Base-by-base conservation (phyloP, 2,113 vertebrate species). In the Euleptes europaea region DNA sequence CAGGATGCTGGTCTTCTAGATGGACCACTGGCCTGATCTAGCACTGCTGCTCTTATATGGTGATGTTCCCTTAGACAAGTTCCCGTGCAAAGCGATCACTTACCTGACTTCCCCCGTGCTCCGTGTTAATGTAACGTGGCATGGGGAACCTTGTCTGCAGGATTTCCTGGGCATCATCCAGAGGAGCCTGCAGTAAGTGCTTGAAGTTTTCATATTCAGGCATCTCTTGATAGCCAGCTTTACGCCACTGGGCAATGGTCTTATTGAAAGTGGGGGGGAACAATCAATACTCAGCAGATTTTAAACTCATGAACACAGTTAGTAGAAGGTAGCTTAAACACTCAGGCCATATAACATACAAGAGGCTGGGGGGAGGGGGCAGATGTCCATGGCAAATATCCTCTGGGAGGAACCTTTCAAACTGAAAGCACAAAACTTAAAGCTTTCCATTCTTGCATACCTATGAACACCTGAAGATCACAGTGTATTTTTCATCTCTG, bases 131-230 rank as follows among this genome's bases (percentile, higher is more conserved):
- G 86, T 99, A 99, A 75, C 98, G 97, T 0, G 98, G 98, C 98
- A 99, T 99, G 5, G 98, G 98, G 93, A 99, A 99, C 72, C 98
- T 97, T 0, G 96, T 96, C 94, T 99, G 98, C 75, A 99, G 89
- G 94, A 99, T 98, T 93, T 99, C 98, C 92, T 99, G 98, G 44
- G 98, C 98, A 0, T 99, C 98, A 60, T 99, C 98, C 86, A 99
- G 90, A 0, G 98, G 98, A 54, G 98, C 98, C 88, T 98, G 98
- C 49, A 99, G 95, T 65, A 99, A 97, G 90, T 99, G 98, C 92
- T 97, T 99, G 93, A 99, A 99, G 95, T 99, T 99, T 95, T 99
- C 98, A 31, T 99, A 99, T 81, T 99, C 98, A 0, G 98, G 95
- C 98, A 99, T 97, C 69, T 99, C 97, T 93, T 99, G 98, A 96